Base-by-base conservation (phyloP, 2,113 vertebrate species). In the Neofelis nebulosa region DNA sequence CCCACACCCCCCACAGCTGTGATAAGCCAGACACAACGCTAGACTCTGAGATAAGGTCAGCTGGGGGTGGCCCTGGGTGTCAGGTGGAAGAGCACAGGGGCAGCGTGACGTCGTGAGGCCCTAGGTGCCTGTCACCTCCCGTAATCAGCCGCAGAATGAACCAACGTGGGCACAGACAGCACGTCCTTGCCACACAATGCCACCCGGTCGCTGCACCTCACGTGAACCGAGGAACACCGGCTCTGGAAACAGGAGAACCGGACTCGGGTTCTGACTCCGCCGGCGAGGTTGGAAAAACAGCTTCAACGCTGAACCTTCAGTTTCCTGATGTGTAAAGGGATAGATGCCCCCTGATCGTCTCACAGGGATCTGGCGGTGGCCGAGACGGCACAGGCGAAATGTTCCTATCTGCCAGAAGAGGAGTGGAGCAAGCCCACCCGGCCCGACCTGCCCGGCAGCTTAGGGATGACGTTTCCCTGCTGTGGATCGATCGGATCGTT, bases 101-200 rank as follows among this genome's bases (percentile, higher is more conserved):
- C 8, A 21, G n/a, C 5, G 0, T 13, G 7, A 38, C 12, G 12
- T 1, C 2, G 7, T 0, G 23, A n/a, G 38, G 36, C 6, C 0
- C 0, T 1, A 3, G 9, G 74, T 0, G 68, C 33, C 66, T 36
- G 14, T n/a, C 36, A 8, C 0, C 1, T 0, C 21, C 11, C 12
- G 14, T 36, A 25, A 27, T 7, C 23, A 52, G 36, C 1, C 2
- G n/a, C 7, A 27, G 23, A 7, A 1, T 7, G 33, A 50, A 7
- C 16, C 81, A 1, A 23, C 16, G 23, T 4, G 3, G 2, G 1
- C 36, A 5, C 23, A 19, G 38, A 13, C 15, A 5, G 7, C n/a
- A 6, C 2, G 3, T 16, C 15, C 55, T 63, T 2, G 7, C 18
- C 16, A 12, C 55, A 25, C 11, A 18, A 11, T 3, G n/a, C 41